Percentiles rank a stretch among this genome's conserved stretches.
Evolutionary conservation across 2,797 vertebrate species (phyloP).

Genomic region (Typhlichthys subterraneus): DNA sequence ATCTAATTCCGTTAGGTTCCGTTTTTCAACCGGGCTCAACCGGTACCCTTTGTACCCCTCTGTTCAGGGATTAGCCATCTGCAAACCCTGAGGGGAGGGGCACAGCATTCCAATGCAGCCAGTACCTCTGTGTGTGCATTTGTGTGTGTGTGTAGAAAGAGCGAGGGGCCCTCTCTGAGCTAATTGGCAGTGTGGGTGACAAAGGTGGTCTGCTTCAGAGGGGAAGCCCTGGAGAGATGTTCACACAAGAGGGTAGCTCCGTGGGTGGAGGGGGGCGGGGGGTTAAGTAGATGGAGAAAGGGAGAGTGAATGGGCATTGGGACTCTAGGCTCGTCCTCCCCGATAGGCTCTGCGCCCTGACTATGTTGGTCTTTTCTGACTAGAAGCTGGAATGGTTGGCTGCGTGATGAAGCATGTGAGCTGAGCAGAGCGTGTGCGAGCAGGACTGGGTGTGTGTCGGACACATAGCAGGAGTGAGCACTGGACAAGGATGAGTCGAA

Average conservation of each 20-base stretch:
- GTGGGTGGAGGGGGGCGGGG: slow-evolving; percentile 21
- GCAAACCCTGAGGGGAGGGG: slow-evolving; percentile 65
- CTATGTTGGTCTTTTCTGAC: slow-evolving; percentile 5
- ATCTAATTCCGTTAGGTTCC: too few species aligned
- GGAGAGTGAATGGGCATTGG: slow-evolving; percentile 24
- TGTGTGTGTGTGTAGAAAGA: slow-evolving; percentile 38
- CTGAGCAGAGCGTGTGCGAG: slow-evolving; percentile 5
- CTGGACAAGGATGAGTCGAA: slow-evolving; percentile 53
- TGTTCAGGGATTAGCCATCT: slow-evolving; percentile 73
- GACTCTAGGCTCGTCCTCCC: slow-evolving; percentile 29
- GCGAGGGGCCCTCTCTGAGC: slow-evolving; percentile 79
- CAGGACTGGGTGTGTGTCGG: slow-evolving; percentile 5
- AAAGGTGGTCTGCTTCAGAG: slow-evolving; percentile 87
- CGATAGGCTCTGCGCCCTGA: slow-evolving; percentile 9
- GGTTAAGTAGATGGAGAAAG: slow-evolving; percentile 26
- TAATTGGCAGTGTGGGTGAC: slow-evolving; percentile 88
- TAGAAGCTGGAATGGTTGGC: slow-evolving; percentile 12
- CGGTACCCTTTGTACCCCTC: slow-evolving; percentile 33
- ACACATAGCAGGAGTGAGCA: not conserved
- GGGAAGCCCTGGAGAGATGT: slow-evolving; percentile 76
- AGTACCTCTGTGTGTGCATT: slow-evolving; percentile 65
- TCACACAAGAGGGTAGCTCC: slow-evolving; percentile 55
- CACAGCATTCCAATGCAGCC: slow-evolving; percentile 71
- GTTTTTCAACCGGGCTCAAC: slow-evolving; percentile 21
- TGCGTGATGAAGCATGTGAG: slow-evolving; percentile 5